Evolutionary conservation across 2,113 vertebrate species (phyloP).

Genomic region (Marcusenius ussheri): DNA sequence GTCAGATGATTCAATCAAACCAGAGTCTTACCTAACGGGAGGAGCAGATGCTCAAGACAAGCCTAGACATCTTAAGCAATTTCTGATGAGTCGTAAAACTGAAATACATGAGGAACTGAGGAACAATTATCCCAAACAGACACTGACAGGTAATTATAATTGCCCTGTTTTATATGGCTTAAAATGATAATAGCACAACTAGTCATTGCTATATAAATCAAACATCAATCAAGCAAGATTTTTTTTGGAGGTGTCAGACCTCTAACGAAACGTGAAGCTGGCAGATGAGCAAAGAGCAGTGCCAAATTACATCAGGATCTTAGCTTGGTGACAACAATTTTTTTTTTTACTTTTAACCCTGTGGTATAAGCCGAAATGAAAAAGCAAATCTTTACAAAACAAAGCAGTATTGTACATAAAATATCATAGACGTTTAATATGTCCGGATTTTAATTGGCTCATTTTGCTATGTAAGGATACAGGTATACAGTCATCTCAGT

Average conservation of each 20-base stretch:
- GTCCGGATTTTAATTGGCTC: background rate
- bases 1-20: background rate
- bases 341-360: background rate
- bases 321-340: background rate
- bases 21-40: background rate
- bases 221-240: background rate
- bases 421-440: background rate
- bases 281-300: background rate
- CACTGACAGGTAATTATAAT: background rate
- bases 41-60: background rate
- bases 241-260: background rate
- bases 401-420: background rate
- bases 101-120: background rate
- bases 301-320: background rate
- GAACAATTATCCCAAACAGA: background rate
- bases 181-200: background rate
- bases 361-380: background rate
- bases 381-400: background rate
- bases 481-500: background rate
- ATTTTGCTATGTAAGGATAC: background rate
- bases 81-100: background rate
- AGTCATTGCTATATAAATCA: background rate
- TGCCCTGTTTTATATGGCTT: background rate
- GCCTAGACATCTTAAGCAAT: conserved; percentile 1
- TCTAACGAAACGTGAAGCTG: background rate